Conservation (phyloP, 2,888 invertebrate genomes). For the Hemaris fuciformis region DNA sequence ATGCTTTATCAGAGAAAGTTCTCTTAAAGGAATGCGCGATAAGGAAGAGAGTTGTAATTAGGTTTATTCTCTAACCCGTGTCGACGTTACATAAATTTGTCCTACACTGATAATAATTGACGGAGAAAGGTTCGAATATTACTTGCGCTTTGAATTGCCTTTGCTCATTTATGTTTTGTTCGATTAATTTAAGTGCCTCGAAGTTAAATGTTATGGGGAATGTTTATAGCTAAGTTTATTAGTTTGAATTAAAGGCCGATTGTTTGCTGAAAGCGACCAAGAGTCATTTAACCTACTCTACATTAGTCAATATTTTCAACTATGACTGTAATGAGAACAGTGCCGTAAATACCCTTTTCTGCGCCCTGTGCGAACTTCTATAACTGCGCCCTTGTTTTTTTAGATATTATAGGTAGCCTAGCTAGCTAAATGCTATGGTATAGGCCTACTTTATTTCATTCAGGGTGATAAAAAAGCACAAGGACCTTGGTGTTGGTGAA, state of each 20-base stretch:
- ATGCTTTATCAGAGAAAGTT: constrained; percentile 73
- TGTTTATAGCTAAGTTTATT: neutral
- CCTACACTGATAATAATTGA: constrained; percentile 1
- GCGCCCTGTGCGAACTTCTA: no score
- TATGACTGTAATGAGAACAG: neutral
- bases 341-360: no score
- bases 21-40: constrained; percentile 52
- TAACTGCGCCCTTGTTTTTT: no score
- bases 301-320: neutral
- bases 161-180: neutral
- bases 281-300: neutral
- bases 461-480: no score
- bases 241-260: neutral
- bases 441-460: no score
- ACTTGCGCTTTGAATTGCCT: neutral
- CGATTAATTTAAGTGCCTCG: neutral
- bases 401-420: no score
- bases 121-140: neutral
- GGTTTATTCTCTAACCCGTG: constrained; percentile 34
- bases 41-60: constrained; percentile 33
- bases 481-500: no score
- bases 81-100: constrained; percentile 19
- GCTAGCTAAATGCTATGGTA: no score
- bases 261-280: neutral
- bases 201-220: neutral